These are phyloP conservation scores for Agonopterix heracliana DNA, from an alignment of 2,888 invertebrate species.

Conservation along the genomic window DNA sequence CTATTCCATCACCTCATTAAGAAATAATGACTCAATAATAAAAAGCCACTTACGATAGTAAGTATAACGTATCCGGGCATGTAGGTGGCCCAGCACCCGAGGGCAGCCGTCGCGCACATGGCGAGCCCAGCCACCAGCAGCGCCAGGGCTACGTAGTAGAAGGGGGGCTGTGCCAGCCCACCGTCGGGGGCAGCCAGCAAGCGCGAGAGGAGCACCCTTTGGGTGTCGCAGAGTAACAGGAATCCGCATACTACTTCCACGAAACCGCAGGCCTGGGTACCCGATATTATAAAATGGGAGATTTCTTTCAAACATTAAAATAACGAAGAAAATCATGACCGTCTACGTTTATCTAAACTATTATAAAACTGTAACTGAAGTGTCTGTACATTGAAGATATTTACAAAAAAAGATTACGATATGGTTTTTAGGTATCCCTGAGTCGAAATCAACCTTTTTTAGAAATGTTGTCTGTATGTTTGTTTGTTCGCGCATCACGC, in stretches of 20 bases:
- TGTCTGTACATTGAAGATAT: no score
- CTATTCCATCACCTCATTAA: no score
- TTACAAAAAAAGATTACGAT: no score
- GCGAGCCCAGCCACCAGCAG: constrained; percentile 81
- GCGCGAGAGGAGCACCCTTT: constrained; percentile 82
- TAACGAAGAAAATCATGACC: no score
- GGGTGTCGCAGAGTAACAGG: constrained; percentile 82
- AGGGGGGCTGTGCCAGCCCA: constrained; percentile 81
- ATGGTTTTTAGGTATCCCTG: no score
- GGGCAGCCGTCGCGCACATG: constrained; percentile 80
- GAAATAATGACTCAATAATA: no score
- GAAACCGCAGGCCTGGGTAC: constrained; percentile 81
- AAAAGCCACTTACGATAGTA: constrained; percentile 76
- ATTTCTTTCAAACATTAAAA: not conserved
- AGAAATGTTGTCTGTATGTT: no score
- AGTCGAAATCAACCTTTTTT: no score
- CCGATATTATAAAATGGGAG: not conserved
- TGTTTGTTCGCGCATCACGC: no score
- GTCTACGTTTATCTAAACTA: no score
- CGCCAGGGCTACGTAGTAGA: constrained; percentile 85
- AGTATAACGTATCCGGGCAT: constrained; percentile 84
- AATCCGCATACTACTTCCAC: constrained; percentile 83
- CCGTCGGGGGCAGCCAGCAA: constrained; percentile 79
- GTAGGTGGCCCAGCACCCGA: constrained; percentile 90
- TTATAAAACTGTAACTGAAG: no score